A percentile compares a stretch with the other conserved stretches of the same genome.
phyloP scores from a whole-genome alignment of 2,797 vertebrate species.

The Triplophysa yarkandensis region DNA sequence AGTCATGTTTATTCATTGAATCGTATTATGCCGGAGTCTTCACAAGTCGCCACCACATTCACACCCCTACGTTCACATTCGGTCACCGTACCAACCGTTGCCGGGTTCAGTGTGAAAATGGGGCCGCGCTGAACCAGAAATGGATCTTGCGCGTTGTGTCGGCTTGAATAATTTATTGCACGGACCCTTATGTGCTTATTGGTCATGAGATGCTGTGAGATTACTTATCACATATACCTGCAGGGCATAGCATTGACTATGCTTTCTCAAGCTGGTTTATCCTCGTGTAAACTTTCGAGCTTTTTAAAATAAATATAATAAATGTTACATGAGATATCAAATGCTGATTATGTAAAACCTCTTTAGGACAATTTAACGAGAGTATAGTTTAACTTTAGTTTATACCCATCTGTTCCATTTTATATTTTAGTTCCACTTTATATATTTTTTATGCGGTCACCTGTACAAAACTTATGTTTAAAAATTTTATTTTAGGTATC shows the following conservation, averaged over 20 bases:
- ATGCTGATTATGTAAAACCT: neutral
- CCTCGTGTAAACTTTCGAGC: constrained; percentile 11
- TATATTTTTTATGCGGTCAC: no score
- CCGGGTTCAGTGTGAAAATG: constrained; percentile 43
- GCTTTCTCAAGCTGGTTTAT: neutral
- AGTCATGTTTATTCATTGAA: constrained; percentile 38
- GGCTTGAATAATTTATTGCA: constrained; percentile 45
- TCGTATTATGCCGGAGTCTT: constrained; percentile 29
- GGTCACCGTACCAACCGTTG: constrained; percentile 30
- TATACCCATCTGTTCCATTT: no score
- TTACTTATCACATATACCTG: constrained; percentile 40
- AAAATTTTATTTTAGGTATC: no score
- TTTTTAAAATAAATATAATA: neutral
- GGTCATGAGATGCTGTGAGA: constrained; percentile 48
- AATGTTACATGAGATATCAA: neutral
- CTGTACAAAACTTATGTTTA: no score
- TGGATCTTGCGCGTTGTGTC: constrained; percentile 31
- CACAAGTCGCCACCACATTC: constrained; percentile 44
- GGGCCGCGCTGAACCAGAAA: constrained; percentile 38
- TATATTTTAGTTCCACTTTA: no score
- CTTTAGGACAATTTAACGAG: no score
- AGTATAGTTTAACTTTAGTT: no score
- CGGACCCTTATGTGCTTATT: constrained; percentile 43
- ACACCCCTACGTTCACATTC: constrained; percentile 40
- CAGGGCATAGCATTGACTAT: constrained; percentile 19